Conservation (phyloP, 2,797 vertebrate genomes). For the Cottoperca gobio region DNA sequence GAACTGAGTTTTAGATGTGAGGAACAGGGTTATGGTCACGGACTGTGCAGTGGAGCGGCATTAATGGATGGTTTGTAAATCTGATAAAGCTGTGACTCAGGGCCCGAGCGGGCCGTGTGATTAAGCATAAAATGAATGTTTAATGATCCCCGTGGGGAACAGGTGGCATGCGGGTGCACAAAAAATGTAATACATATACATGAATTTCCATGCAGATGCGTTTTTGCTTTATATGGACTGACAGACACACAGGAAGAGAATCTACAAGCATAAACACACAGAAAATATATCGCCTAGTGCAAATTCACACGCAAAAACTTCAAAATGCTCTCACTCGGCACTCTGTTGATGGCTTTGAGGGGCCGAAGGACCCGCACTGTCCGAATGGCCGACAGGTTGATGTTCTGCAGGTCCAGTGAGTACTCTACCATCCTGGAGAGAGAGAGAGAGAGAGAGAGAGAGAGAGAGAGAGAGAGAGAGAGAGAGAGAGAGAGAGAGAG, state of each 20-base stretch:
- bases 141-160: constrained; percentile 53
- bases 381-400: constrained; percentile 97
- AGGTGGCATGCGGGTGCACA: constrained; percentile 38
- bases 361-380: constrained; percentile 96
- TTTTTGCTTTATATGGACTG: constrained; percentile 36
- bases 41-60: constrained; percentile 60
- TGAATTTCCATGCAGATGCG: constrained; percentile 43
- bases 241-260: constrained; percentile 30
- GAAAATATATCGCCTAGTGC: background rate
- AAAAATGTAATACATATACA: constrained; percentile 43
- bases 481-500: constrained; percentile 11
- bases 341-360: constrained; percentile 98
- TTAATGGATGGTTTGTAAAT: constrained; percentile 68
- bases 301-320: constrained; percentile 13
- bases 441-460: constrained; percentile 6
- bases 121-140: constrained; percentile 64
- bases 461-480: too few species aligned
- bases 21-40: constrained; percentile 48
- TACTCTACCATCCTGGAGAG: constrained; percentile 96
- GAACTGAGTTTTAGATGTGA: constrained; percentile 55
- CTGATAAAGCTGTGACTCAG: constrained; percentile 66
- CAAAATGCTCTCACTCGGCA: constrained; percentile 91
- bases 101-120: constrained; percentile 49
- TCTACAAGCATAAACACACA: background rate
- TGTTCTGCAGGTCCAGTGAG: constrained; percentile 97